A percentile compares a stretch with the other conserved stretches of the same genome.
These are phyloP conservation scores for Lagria hirta DNA, from an alignment of 2,888 invertebrate genomes.

Conservation along the genomic window DNA sequence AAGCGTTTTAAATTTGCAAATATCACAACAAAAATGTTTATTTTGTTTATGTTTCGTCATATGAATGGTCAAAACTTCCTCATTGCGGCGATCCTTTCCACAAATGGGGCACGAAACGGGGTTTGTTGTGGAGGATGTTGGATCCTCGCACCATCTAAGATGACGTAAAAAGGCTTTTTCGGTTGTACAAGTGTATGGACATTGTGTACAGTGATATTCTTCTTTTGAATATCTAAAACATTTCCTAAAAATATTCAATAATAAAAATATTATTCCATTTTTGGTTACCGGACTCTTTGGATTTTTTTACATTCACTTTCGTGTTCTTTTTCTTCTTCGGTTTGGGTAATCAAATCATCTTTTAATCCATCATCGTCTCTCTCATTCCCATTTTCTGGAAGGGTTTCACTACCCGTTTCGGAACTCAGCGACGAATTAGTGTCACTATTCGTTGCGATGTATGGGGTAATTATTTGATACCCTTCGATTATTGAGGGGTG, in stretches of 20 bases:
- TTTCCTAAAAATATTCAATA: slow-evolving; percentile 3
- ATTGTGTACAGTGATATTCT: slow-evolving; percentile 58
- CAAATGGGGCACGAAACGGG: slow-evolving; percentile 58
- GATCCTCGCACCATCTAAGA: slow-evolving; percentile 51
- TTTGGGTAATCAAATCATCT: slow-evolving; percentile 27
- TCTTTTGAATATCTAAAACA: slow-evolving; percentile 57
- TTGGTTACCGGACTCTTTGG: slow-evolving; percentile 22
- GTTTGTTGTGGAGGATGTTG: slow-evolving; percentile 37
- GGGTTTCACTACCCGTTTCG: slow-evolving; percentile 12
- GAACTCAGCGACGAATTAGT: slow-evolving; percentile 23
- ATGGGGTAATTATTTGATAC: slow-evolving; percentile 22
- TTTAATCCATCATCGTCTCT: slow-evolving; percentile 21
- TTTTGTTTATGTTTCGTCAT: slow-evolving; percentile 57
- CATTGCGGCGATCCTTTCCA: slow-evolving; percentile 58
- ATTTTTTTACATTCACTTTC: slow-evolving; percentile 14
- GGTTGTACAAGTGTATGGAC: slow-evolving; percentile 60
- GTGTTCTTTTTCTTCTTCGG: slow-evolving; percentile 19
- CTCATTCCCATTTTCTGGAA: slow-evolving; percentile 22
- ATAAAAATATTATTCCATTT: slow-evolving; percentile 4
- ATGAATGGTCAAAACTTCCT: slow-evolving; percentile 56
- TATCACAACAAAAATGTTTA: slow-evolving; percentile 58
- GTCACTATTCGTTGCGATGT: slow-evolving; percentile 17
- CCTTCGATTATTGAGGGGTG: slow-evolving; percentile 17
- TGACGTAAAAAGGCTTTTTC: slow-evolving; percentile 60
- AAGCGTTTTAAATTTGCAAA: slow-evolving; percentile 59